A percentile compares a stretch with the other conserved stretches of the same genome.
Conservation (phyloP, 2,113 vertebrate species). For the Aphyosemion australe region DNA sequence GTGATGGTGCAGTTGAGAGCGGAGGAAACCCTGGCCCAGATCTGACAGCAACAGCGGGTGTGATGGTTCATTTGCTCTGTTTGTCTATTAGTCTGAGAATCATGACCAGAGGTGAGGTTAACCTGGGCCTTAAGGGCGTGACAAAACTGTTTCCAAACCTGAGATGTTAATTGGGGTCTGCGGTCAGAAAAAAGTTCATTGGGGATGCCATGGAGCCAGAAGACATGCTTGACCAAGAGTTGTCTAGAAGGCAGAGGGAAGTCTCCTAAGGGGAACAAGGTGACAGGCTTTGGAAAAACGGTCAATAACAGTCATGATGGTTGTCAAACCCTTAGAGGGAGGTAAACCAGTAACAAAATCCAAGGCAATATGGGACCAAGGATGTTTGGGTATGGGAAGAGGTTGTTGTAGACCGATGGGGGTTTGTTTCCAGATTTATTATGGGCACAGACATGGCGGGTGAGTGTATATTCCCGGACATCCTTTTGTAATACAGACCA, state of each 20-base stretch:
- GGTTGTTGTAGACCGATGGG: neutral
- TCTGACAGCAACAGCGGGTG: too few species aligned
- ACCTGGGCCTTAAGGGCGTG: too few species aligned
- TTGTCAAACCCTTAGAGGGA: neutral
- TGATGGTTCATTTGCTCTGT: too few species aligned
- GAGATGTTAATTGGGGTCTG: neutral
- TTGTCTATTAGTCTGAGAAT: too few species aligned
- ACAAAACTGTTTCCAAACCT: neutral
- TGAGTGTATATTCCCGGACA: too few species aligned
- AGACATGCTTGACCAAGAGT: neutral
- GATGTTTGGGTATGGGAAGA: neutral
- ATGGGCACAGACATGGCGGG: too few species aligned
- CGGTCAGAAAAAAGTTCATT: neutral
- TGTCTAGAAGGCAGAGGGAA: neutral
- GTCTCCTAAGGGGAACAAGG: neutral
- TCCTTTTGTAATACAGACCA: too few species aligned
- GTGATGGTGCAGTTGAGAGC: too few species aligned
- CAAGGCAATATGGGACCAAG: neutral
- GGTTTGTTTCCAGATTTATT: too few species aligned
- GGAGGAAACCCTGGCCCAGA: too few species aligned
- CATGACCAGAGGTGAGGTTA: too few species aligned
- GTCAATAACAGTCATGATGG: neutral
- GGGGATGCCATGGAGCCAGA: neutral
- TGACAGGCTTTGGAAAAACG: neutral
- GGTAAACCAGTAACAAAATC: neutral